Base-by-base conservation (phyloP, 1,140 invertebrate genomes). In the Leguminivora glycinivorella region DNA sequence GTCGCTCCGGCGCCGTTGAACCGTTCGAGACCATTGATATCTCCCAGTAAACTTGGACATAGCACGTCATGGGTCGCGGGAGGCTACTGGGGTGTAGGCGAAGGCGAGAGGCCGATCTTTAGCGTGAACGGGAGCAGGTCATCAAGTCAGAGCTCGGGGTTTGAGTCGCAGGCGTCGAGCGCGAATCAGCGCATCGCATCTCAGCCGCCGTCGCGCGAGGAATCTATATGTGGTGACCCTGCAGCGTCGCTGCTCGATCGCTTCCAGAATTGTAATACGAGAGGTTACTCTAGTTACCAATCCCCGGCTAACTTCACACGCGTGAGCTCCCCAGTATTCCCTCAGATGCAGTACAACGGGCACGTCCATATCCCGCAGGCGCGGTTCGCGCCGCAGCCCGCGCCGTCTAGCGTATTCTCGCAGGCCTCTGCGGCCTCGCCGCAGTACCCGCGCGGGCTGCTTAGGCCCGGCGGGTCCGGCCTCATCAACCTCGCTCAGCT, bases 71-170 rank as follows among this genome's bases (percentile, higher is more conserved):
- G 92, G 92, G 91, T 92, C 3, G 92, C 92, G 0, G 92, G 92
- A 5, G 92, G 92, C 1, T 92, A 92, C 72, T 92, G 92, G 92
- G 92, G 91, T n/a, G n/a, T n/a, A 19, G 76, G 83, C 0, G 92
- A 92, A 17, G 88, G 83, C 4, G 86, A 89, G 12, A 75, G 84
- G 12, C 81, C 83, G 43, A 70, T 91, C 26, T 88, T 89, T 34
- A 90, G 82, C 72, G 70, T 89, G 24, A 84, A 90, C 70, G 89
- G 85, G 0, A 92, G 92, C 72, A 83, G 92, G 1, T 92, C 92
- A 0, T 92, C 92, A 12, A 92, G 92, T 73, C 92, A 92, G 72
- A 92, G 92, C 74, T 92, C 92, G n/a, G 92, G 92, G 9, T 92
- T 92, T 70, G 92, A 92, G 73, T 92, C 92, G 29, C 88, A 92